Percentiles rank a stretch among this genome's conserved stretches.
Conservation (phyloP, 1,140 invertebrate genomes). For the Drosophila kikkawai region DNA sequence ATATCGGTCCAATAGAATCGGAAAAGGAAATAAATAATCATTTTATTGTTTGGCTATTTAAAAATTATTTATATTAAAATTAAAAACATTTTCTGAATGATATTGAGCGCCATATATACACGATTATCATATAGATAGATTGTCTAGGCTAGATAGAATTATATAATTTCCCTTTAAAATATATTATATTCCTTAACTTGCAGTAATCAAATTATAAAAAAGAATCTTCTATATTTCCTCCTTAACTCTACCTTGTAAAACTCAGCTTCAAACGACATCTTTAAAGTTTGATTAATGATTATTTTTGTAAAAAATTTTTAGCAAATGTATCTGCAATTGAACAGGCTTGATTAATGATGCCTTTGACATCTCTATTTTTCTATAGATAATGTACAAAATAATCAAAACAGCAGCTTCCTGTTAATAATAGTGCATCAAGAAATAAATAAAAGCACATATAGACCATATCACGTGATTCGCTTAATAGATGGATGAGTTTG, state of each 20-base stretch:
- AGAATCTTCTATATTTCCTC: neutral
- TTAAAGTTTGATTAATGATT: slow-evolving; percentile 23
- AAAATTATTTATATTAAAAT: too few relatives aligned
- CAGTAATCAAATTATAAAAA: too few relatives aligned
- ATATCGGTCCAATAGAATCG: too few relatives aligned
- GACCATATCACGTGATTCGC: slow-evolving; percentile 14
- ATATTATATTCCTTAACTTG: too few relatives aligned
- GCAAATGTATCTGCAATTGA: slow-evolving; percentile 8
- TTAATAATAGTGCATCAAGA: neutral
- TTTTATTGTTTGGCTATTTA: too few relatives aligned
- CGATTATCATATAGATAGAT: too few relatives aligned
- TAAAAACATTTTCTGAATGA: too few relatives aligned
- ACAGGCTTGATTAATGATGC: slow-evolving; percentile 11
- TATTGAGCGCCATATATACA: too few relatives aligned
- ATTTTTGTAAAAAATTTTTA: slow-evolving; percentile 1
- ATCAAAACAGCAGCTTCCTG: neutral
- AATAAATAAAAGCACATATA: neutral
- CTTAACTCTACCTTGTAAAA: neutral
- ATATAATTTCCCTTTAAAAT: too few relatives aligned
- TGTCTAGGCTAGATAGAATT: too few relatives aligned
- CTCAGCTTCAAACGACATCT: neutral
- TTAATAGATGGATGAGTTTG: slow-evolving; percentile 2
- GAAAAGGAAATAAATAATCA: too few relatives aligned
- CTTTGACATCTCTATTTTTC: slow-evolving; percentile 13
- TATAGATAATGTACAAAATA: slow-evolving; percentile 2